Conservation (phyloP, 2,888 invertebrate genomes). For the Torymus aiolomorphi region DNA sequence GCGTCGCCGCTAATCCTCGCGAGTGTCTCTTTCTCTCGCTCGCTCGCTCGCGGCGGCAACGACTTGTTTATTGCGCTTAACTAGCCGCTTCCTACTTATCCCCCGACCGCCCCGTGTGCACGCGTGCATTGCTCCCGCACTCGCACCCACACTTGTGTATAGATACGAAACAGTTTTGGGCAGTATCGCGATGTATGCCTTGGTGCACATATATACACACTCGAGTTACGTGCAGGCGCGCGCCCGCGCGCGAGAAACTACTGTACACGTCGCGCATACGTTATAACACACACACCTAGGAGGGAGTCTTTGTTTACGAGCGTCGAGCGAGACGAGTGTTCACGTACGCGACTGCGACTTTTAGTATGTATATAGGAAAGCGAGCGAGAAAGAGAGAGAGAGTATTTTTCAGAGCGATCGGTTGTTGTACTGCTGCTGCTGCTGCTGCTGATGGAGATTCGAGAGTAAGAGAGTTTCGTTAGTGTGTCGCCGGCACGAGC, state of each 20-base stretch:
- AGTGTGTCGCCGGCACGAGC: too few relatives aligned
- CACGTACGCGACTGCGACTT: neutral
- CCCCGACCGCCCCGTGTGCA: constrained; percentile 16
- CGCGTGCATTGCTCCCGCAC: constrained; percentile 40
- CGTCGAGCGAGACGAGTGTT: constrained; percentile 4
- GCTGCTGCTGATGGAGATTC: too few relatives aligned
- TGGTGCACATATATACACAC: too few relatives aligned
- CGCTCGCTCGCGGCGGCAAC: constrained; percentile 18
- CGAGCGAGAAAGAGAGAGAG: neutral
- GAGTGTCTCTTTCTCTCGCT: neutral
- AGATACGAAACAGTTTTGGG: neutral
- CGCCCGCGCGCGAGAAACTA: neutral
- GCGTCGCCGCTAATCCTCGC: neutral
- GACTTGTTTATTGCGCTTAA: constrained; percentile 71
- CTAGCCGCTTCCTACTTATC: constrained; percentile 71
- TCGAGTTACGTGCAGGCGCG: constrained; percentile 1
- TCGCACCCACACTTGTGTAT: neutral
- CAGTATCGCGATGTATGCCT: too few relatives aligned
- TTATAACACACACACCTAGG: constrained; percentile 1
- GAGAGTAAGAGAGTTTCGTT: too few relatives aligned
- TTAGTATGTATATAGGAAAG: neutral
- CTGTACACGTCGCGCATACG: constrained; percentile 4
- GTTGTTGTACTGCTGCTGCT: too few relatives aligned
- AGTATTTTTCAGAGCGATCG: constrained; percentile 1
- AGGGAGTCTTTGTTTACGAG: constrained; percentile 32